Evolutionary conservation across 2,113 vertebrate genomes (phyloP).

Genomic region (Willisornis vidua): DNA sequence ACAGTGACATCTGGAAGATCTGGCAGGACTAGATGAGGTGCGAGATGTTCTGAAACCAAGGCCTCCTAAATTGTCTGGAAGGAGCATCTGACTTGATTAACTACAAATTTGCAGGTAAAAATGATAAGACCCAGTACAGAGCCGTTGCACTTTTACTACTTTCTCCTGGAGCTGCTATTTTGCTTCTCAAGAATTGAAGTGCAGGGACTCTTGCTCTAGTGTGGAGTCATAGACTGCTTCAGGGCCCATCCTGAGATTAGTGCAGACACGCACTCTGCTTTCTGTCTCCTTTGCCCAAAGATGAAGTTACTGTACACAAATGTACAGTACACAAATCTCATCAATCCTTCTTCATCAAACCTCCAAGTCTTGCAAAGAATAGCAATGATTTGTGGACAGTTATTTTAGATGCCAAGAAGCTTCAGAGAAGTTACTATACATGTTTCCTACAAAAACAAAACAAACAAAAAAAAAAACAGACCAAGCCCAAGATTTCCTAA

Average conservation of each 20-base stretch:
- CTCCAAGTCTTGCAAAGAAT: neutral
- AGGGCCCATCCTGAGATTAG: neutral
- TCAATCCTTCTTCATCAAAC: neutral
- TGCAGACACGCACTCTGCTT: fast-evolving
- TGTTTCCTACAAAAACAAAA: neutral
- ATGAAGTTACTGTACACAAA: neutral
- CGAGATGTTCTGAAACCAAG: neutral
- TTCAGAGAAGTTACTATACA: neutral
- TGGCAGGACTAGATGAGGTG: fast-evolving
- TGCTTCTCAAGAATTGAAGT: neutral
- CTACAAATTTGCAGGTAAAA: neutral
- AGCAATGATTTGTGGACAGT: neutral
- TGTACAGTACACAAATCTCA: neutral
- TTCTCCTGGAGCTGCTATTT: neutral
- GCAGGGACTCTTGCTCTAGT: no score
- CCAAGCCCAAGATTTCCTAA: neutral
- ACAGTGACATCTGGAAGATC: neutral
- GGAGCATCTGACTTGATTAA: neutral
- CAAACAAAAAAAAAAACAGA: neutral
- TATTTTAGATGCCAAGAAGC: neutral
- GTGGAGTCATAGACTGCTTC: fast-evolving
- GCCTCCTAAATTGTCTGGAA: neutral
- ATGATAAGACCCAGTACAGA: neutral
- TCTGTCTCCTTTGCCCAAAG: neutral
- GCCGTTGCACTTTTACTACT: neutral